These are phyloP conservation scores for Bombycilla garrulus DNA, from an alignment of 2,113 vertebrate genomes.

Conservation along the genomic window DNA sequence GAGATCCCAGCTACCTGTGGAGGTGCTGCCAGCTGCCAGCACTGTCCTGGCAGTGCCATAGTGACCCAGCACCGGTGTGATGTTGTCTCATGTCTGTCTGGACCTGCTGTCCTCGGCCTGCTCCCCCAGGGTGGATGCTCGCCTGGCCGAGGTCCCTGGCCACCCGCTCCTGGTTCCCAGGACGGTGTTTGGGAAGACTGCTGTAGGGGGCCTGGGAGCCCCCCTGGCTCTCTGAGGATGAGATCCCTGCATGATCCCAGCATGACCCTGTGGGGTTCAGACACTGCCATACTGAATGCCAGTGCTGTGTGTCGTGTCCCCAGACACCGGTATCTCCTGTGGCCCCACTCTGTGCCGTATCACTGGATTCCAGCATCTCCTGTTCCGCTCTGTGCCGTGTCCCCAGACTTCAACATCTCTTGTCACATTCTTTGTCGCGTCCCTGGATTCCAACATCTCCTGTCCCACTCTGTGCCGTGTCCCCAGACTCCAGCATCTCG, in stretches of 20 bases:
- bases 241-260: slow-evolving; percentile 18
- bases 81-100: not conserved
- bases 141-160: accelerated
- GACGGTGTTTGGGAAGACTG: not conserved
- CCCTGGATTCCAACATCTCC: not conserved
- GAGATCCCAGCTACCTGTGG: not conserved
- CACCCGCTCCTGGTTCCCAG: accelerated
- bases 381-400: not conserved
- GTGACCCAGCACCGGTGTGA: not conserved
- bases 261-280: not conserved
- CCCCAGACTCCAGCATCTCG: not conserved
- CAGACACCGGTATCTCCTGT: not conserved
- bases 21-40: not conserved
- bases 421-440: not conserved
- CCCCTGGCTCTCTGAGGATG: not conserved
- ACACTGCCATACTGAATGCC: not conserved
- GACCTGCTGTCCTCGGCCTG: not conserved
- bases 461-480: not conserved
- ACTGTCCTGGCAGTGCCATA: not conserved
- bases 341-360: not conserved
- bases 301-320: not conserved
- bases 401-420: not conserved
- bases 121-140: not conserved
- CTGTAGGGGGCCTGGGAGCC: accelerated
- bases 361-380: not conserved